phyloP scores from a whole-genome alignment of 2,113 vertebrate species.

The Labrus mixtus region DNA sequence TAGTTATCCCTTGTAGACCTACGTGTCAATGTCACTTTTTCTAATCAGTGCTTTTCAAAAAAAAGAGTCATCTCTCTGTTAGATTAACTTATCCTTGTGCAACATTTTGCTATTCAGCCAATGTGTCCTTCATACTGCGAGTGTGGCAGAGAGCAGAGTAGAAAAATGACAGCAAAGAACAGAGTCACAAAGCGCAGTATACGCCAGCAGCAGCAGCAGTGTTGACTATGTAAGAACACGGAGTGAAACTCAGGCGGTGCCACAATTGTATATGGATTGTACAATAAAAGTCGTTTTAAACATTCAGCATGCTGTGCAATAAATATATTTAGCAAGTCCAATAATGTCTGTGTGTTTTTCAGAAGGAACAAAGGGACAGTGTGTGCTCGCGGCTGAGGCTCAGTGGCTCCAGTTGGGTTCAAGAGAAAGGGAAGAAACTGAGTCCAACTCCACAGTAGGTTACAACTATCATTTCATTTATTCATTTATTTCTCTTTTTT shows the following conservation, averaged over 20 bases:
- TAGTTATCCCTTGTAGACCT: neutral
- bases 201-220: constrained; percentile 21
- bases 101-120: constrained; percentile 14
- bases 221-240: constrained; percentile 75
- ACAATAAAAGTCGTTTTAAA: constrained; percentile 81
- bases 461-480: constrained; percentile 1
- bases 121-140: constrained; percentile 45
- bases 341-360: constrained; percentile 65
- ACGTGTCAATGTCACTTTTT: constrained; percentile 13
- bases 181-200: constrained; percentile 30
- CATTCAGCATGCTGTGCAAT: constrained; percentile 77
- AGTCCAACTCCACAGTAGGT: constrained; percentile 55
- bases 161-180: constrained; percentile 8
- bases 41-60: constrained; percentile 4
- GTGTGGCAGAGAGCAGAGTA: constrained; percentile 27
- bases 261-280: constrained; percentile 76
- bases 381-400: constrained; percentile 14
- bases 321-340: constrained; percentile 78
- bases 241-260: constrained; percentile 16
- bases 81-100: constrained; percentile 17
- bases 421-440: constrained; percentile 28
- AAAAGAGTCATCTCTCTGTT: constrained; percentile 6
- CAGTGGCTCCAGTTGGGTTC: constrained; percentile 15
- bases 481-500: neutral
- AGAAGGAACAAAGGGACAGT: constrained; percentile 37